Evolutionary conservation across 2,113 vertebrate species (phyloP).

Genomic region (Pampusana beccarii): DNA sequence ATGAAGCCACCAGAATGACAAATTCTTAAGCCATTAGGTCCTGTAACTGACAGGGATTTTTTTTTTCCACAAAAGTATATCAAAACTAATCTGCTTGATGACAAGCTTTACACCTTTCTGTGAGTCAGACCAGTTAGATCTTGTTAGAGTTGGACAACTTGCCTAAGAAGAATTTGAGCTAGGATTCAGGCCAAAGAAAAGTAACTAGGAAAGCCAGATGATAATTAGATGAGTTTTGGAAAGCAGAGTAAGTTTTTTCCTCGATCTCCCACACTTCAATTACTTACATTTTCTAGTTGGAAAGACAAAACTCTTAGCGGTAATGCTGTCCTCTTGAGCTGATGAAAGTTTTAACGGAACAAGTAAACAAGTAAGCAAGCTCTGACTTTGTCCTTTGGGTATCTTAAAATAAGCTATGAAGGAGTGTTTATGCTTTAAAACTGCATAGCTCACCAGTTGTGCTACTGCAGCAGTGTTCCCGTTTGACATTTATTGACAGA

Average conservation of each 20-base stretch:
- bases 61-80: background rate
- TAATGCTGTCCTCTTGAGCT: background rate
- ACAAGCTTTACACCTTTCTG: background rate
- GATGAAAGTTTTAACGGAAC: background rate
- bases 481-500: background rate
- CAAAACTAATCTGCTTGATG: background rate
- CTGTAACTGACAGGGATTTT: background rate
- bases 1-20: background rate
- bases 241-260: background rate
- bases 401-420: background rate
- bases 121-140: slow-evolving; percentile 14
- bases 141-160: slow-evolving; percentile 8
- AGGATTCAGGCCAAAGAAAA: background rate
- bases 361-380: background rate
- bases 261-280: background rate
- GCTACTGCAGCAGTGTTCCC: background rate
- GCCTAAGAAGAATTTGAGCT: background rate
- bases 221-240: background rate
- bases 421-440: background rate
- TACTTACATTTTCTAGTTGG: background rate
- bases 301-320: background rate
- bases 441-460: background rate
- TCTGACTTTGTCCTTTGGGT: background rate
- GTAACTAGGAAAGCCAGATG: background rate
- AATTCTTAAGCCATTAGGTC: background rate